phyloP scores from a whole-genome alignment of 1,140 invertebrate species.

The Scylla paramamosain region DNA sequence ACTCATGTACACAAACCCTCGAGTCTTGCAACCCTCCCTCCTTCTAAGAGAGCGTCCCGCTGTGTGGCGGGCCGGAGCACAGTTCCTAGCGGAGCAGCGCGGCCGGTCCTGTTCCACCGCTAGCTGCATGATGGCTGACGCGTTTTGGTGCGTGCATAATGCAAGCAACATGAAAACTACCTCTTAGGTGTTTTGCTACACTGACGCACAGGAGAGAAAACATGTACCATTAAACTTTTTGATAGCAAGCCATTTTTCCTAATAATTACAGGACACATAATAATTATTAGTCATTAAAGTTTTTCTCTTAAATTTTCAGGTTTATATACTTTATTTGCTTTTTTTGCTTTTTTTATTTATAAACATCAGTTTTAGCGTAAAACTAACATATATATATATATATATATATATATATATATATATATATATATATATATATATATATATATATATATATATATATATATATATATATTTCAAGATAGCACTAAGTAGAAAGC shows the following conservation, averaged over 20 bases:
- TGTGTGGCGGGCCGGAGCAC: slow-evolving; percentile 11
- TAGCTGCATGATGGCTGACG: background rate
- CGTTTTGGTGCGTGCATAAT: background rate
- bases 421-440: no score
- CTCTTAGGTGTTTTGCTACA: background rate
- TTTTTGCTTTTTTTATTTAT: no score
- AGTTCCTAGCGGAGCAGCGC: background rate
- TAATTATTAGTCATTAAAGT: background rate
- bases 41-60: background rate
- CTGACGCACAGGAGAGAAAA: background rate
- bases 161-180: background rate
- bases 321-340: no score
- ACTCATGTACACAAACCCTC: background rate
- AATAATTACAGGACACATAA: background rate
- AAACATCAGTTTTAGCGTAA: no score
- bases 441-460: no score
- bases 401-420: no score
- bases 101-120: background rate
- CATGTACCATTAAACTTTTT: background rate
- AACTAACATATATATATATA: no score
- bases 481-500: background rate
- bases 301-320: background rate
- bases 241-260: background rate
- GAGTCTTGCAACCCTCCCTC: background rate
- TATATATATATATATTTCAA: background rate